Evolutionary conservation across 2,888 invertebrate genomes (phyloP).

Genomic region (Drosophila formosana): DNA sequence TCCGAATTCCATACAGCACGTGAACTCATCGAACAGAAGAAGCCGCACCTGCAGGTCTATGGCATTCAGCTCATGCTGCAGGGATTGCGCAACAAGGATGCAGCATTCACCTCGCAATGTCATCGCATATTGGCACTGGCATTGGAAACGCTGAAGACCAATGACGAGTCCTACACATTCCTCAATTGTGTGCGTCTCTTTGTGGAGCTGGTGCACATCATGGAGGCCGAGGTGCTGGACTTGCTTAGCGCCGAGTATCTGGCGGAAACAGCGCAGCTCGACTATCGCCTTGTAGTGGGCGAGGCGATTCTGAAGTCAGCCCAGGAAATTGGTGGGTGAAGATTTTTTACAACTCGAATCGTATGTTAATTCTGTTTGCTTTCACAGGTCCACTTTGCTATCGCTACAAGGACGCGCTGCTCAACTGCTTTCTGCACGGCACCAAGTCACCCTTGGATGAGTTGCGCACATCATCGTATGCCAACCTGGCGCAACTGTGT

Average conservation of each 20-base stretch:
- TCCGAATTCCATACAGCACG: conserved; percentile 69
- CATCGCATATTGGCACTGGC: conserved; percentile 83
- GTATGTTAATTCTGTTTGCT: not conserved
- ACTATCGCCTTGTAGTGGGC: conserved; percentile 83
- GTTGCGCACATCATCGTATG: conserved; percentile 83
- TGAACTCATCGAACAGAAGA: conserved; percentile 74
- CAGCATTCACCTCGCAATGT: conserved; percentile 71
- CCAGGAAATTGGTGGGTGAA: conserved; percentile 77
- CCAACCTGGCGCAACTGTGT: conserved; percentile 83
- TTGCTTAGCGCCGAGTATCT: conserved; percentile 83
- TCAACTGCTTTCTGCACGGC: conserved; percentile 83
- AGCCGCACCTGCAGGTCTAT: conserved; percentile 83
- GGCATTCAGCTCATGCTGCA: conserved; percentile 83
- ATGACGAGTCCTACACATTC: conserved; percentile 84
- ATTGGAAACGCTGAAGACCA: conserved; percentile 77
- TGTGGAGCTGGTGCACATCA: conserved; percentile 76
- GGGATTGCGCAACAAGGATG: conserved; percentile 75
- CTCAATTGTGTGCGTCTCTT: conserved; percentile 84
- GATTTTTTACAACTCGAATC: not conserved
- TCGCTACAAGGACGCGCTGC: conserved; percentile 80
- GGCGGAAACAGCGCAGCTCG: conserved; percentile 72
- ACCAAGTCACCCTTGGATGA: conserved; percentile 77
- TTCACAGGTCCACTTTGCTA: conserved; percentile 81
- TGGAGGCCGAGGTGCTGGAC: conserved; percentile 83
- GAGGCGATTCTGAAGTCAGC: conserved; percentile 83